A percentile compares a stretch with the other conserved stretches of the same genome.
Evolutionary conservation across 2,888 invertebrate species (phyloP).

Genomic region (Norana najaformis): DNA sequence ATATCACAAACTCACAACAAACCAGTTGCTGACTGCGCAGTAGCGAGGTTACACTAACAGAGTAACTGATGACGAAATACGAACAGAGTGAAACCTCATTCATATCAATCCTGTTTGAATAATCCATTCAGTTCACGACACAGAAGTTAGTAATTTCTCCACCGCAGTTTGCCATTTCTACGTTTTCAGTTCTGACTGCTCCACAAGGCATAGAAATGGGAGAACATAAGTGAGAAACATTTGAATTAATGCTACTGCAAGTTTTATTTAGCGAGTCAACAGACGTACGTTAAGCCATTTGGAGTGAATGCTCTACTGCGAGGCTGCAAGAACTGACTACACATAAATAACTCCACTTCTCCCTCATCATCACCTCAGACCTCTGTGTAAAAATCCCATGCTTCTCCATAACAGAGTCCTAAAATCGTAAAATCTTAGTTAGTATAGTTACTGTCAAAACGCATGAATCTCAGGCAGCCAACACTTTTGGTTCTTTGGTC

Average conservation of each 20-base stretch:
- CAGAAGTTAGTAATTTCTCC: too few relatives aligned
- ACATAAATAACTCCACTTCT: not conserved
- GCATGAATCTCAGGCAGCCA: not conserved
- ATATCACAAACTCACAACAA: not conserved
- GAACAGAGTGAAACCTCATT: too few relatives aligned
- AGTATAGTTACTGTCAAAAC: too few relatives aligned
- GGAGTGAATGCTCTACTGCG: not conserved
- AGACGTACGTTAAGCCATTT: too few relatives aligned
- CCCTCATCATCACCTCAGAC: not conserved
- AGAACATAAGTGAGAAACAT: not conserved
- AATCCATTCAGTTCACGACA: too few relatives aligned
- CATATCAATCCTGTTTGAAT: too few relatives aligned
- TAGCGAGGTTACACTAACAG: not conserved
- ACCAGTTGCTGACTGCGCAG: not conserved
- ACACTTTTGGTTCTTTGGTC: not conserved
- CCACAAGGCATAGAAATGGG: too few relatives aligned
- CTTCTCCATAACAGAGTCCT: not conserved
- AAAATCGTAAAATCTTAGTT: not conserved
- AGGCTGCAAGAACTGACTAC: not conserved
- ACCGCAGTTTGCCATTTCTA: too few relatives aligned
- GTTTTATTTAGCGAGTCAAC: not conserved
- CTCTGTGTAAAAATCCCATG: not conserved
- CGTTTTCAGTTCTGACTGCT: too few relatives aligned
- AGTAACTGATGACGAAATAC: not conserved
- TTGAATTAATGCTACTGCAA: not conserved